Conservation (phyloP, 2,797 vertebrate genomes). For the Thunnus albacares region DNA sequence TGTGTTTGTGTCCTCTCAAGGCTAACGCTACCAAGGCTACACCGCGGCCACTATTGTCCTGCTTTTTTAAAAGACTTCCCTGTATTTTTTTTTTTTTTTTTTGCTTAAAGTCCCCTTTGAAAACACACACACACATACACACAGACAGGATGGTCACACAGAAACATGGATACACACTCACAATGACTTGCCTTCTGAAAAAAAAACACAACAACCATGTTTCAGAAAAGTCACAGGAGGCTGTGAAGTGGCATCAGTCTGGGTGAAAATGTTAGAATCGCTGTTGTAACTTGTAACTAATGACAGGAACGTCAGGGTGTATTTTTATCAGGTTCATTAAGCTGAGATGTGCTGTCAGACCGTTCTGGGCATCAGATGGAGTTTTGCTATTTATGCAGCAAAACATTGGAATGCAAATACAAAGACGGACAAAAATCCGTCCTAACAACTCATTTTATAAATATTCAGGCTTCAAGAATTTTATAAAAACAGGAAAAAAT, state of each 20-base stretch:
- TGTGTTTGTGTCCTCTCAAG: constrained; percentile 66
- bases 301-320: not conserved
- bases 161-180: constrained; percentile 1
- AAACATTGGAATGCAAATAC: too few species aligned
- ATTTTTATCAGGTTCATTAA: not conserved
- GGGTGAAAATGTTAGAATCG: not conserved
- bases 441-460: too few species aligned
- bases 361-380: too few species aligned
- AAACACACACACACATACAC: constrained; percentile 23
- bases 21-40: constrained; percentile 74
- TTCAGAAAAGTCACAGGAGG: not conserved
- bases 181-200: constrained; percentile 37
- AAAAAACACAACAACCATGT: not conserved
- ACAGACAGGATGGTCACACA: constrained; percentile 28
- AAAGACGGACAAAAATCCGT: too few species aligned
- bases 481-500: too few species aligned
- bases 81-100: constrained; percentile 34
- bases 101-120: constrained; percentile 32
- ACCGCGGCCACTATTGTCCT: constrained; percentile 55
- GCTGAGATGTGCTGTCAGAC: not conserved
- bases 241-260: not conserved
- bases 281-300: not conserved
- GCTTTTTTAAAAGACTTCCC: constrained; percentile 54
- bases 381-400: too few species aligned
- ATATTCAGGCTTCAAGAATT: not conserved